Conservation (phyloP, 2,113 vertebrate genomes). For the Aphelocoma coerulescens region DNA sequence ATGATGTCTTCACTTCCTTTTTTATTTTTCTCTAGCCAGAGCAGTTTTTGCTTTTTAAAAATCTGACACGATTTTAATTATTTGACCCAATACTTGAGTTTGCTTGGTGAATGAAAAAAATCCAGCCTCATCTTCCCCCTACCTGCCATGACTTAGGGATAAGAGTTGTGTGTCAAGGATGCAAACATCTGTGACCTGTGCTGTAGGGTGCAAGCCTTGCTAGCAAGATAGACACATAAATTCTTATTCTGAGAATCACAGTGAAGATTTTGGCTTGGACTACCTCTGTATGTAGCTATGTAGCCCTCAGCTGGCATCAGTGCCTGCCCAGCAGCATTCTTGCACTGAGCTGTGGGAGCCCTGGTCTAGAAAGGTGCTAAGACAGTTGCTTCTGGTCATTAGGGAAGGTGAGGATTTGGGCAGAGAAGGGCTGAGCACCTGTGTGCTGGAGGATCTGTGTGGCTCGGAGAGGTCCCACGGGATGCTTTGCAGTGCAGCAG, state of each 20-base stretch:
- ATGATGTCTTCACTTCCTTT: not conserved
- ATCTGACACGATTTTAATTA: not conserved
- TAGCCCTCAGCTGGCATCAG: not conserved
- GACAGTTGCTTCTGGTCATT: not conserved
- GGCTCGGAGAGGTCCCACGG: accelerated
- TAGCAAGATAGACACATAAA: not conserved
- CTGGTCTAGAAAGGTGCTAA: not conserved
- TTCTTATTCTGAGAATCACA: not conserved
- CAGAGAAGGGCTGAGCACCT: not conserved
- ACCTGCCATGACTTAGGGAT: not conserved
- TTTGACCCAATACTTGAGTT: not conserved
- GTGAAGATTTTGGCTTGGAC: not conserved
- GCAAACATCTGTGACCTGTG: not conserved
- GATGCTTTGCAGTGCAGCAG: not conserved
- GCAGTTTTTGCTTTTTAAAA: not conserved
- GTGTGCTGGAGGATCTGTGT: not conserved
- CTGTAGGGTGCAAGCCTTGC: not conserved
- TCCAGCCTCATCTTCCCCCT: not conserved
- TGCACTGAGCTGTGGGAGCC: not conserved
- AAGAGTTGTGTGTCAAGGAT: not conserved
- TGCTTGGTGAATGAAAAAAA: not conserved
- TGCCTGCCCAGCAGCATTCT: not conserved
- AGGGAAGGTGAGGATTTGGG: not conserved
- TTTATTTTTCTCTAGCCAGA: not conserved
- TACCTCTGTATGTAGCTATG: not conserved